phyloP scores from a whole-genome alignment of 2,113 vertebrate genomes.

The Sinocyclocheilus rhinocerous region DNA sequence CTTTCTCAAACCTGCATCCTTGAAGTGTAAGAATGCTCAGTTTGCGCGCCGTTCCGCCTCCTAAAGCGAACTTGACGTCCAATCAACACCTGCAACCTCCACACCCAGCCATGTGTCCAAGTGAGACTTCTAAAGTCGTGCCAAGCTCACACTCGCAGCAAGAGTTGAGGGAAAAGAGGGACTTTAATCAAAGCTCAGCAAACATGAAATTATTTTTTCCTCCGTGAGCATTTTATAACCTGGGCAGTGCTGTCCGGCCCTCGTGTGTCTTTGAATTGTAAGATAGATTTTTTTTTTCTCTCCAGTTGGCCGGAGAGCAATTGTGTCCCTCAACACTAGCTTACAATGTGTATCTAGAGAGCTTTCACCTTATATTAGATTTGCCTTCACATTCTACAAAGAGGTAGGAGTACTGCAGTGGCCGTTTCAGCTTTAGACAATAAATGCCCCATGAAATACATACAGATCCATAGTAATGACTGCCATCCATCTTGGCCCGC shows the following conservation, averaged over 20 bases:
- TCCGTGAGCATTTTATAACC: conserved; percentile 59
- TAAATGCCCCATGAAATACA: conserved; percentile 55
- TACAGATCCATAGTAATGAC: conserved; percentile 38
- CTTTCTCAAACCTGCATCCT: conserved; percentile 71
- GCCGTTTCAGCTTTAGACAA: conserved; percentile 49
- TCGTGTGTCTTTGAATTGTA: conserved; percentile 62
- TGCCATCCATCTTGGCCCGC: conserved; percentile 34
- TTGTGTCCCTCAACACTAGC: conserved; percentile 50
- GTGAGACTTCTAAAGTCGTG: conserved; percentile 75
- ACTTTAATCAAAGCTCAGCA: conserved; percentile 67
- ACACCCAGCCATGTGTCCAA: conserved; percentile 68
- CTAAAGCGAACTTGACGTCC: conserved; percentile 77
- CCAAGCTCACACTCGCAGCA: conserved; percentile 66
- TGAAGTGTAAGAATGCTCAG: conserved; percentile 74
- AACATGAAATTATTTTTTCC: conserved; percentile 63
- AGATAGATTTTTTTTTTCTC: conserved; percentile 49
- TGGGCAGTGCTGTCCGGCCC: conserved; percentile 53
- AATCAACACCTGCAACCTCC: conserved; percentile 79
- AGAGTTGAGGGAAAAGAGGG: conserved; percentile 53
- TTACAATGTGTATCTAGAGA: conserved; percentile 54
- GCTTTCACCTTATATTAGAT: conserved; percentile 48
- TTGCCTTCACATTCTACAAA: conserved; percentile 40
- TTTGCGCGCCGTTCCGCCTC: conserved; percentile 70
- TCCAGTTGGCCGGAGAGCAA: conserved; percentile 53
- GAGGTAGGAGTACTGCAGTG: conserved; percentile 23